Base-by-base conservation (phyloP, 1,140 invertebrate genomes). In the Tribolium castaneum region DNA sequence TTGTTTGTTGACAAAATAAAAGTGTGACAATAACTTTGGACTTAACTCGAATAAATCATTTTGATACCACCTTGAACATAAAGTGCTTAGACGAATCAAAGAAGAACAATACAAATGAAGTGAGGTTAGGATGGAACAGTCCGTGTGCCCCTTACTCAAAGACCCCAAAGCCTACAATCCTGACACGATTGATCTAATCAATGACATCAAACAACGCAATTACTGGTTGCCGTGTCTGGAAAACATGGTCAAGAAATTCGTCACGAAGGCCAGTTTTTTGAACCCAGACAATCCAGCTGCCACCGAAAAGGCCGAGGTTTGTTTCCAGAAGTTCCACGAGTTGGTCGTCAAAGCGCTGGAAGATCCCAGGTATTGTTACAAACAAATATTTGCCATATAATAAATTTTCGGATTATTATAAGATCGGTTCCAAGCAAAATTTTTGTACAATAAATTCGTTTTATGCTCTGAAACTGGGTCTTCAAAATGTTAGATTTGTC, bases 161-260 rank as follows among this genome's bases (percentile, higher is more conserved):
- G 85, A 90, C 84, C 86, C 86, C 19, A 75, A 81, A 6, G 78
- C 87, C 83, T 98, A 98, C 87, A 91, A 92, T 85, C 95, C 97
- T 12, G 97, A 99, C 87, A 96, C 95, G 13, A 92, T 97, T 70
- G 95, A 99, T 88, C 89, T 99, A 9, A 92, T 94, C 56, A 89
- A 92, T 83, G 96, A 98, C 88, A 89, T 90, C 79, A 94, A 95
- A 87, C 97, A 97, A 13, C 91, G 96, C 82, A 91, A 94, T 79
- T 99, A 99, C 88, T 99, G 98, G 98, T 88, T 99, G 54, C 89
- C 93, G 70, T 98, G 96, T 85, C 96, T 99, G 85, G 93, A 96
- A 85, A 92, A 95, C 81, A 92, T 95, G 54, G 90, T 94, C 2
- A 90, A 96, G 85, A 93, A 96, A 81, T 93, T 95, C 54, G 90